Base-by-base conservation (phyloP, 35 echinoderm and acorn worm species). In the Amphiura filiformis region DNA sequence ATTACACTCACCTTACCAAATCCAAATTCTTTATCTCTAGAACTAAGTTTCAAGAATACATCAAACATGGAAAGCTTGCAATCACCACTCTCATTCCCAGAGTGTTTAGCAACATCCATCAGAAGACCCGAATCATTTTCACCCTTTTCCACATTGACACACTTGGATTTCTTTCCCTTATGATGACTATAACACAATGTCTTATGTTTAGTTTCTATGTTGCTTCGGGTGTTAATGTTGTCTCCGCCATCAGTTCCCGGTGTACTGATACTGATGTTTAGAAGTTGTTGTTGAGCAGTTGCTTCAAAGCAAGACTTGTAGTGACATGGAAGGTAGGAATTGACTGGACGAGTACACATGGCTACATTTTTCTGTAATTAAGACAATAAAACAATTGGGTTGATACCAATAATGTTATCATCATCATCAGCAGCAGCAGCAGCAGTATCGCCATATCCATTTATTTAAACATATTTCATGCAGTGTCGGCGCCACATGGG, bases 291-390 rank as follows among this genome's bases (percentile, higher is more conserved):
- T 35, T 56, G 35, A 23, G 88, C 88, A 61, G 75, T 90, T 13
- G 33, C 18, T 40, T 90, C 88, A 56, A 90, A 90, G 0, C 40
- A 52, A 1, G 88, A 42, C 49, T 90, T 90, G 65, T 90, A 90
- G n/a, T 90, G 70, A 34, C 88, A 90, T 9, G 88, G 88, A 11
- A 90, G 65, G 37, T 90, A 32, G 23, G 81, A 81, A 31, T 90
- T 80, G 80, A 81, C 78, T 34, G 81, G 42, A 35, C 80, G 81
- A 17, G 80, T 56, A 35, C 81, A 89, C 87, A 89, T 89, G 78
- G n/a, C n/a, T n/a, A n/a, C n/a, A n/a, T n/a, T n/a, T n/a, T n/a
- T n/a, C n/a, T n/a, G n/a, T n/a, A n/a, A n/a, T n/a, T n/a, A n/a
- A n/a, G n/a, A n/a, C n/a, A n/a, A n/a, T n/a, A n/a, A n/a, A n/a